Evolutionary conservation across 2,113 vertebrate species (phyloP).

Genomic region (Miniopterus natalensis): DNA sequence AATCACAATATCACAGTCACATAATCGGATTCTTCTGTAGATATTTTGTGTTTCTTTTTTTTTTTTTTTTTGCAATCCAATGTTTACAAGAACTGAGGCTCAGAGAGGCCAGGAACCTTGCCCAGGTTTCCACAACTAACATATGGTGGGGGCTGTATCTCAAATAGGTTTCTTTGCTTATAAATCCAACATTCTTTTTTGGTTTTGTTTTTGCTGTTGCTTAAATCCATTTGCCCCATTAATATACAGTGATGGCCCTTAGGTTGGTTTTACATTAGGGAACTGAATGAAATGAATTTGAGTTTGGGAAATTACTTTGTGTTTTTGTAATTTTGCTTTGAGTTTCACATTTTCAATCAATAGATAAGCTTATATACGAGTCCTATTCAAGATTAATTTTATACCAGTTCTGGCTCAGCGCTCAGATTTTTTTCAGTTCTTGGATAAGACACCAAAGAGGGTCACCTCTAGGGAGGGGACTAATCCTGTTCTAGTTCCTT

Average conservation of each 20-base stretch:
- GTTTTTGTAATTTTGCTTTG: background rate
- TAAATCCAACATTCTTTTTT: background rate
- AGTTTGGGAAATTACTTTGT: background rate
- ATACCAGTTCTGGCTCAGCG: background rate
- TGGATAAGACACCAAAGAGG: background rate
- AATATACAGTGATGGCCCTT: background rate
- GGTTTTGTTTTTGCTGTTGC: background rate
- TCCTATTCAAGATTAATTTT: background rate
- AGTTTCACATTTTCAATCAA: constrained; percentile 6
- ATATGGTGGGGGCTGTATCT: no score
- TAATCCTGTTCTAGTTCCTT: background rate
- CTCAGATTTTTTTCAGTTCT: background rate
- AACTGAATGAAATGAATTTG: background rate
- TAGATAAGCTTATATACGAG: background rate
- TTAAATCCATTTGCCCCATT: background rate
- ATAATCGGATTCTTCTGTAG: background rate
- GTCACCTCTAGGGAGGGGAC: background rate
- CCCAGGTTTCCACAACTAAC: background rate
- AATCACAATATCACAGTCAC: background rate
- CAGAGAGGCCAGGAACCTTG: background rate
- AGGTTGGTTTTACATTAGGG: background rate
- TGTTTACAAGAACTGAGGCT: background rate
- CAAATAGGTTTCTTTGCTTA: background rate
- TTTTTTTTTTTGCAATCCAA: background rate
- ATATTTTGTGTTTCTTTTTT: background rate